phyloP scores from a whole-genome alignment of 2,888 invertebrate species.

The Orthosia gracilis region DNA sequence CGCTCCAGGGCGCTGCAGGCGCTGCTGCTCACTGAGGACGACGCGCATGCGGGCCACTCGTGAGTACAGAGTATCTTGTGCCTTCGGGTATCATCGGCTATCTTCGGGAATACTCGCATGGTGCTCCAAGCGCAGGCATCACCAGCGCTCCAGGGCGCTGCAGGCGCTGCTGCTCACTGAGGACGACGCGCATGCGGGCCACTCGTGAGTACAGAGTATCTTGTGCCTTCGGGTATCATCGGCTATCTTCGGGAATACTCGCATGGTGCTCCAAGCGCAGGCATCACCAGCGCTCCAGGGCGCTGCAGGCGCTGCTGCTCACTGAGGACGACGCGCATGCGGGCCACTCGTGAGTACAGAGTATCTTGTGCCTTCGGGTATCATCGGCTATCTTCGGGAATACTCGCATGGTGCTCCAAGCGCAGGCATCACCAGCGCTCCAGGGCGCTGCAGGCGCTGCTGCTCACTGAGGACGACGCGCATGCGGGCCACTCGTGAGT shows the following conservation, averaged over 20 bases:
- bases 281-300: constrained; percentile 91
- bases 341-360: constrained; percentile 68
- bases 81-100: neutral
- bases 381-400: neutral
- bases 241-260: neutral
- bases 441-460: constrained; percentile 93
- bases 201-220: constrained; percentile 55
- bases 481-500: constrained; percentile 72
- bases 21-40: constrained; percentile 93
- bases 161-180: constrained; percentile 94
- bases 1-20: constrained; percentile 93
- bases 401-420: constrained; percentile 92
- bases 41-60: constrained; percentile 74
- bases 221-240: neutral
- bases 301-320: constrained; percentile 93
- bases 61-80: constrained; percentile 28
- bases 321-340: constrained; percentile 91
- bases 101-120: constrained; percentile 74
- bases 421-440: constrained; percentile 92
- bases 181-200: constrained; percentile 87
- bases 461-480: constrained; percentile 92
- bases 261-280: constrained; percentile 93
- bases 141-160: constrained; percentile 92
- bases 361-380: neutral
- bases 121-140: constrained; percentile 93